These are phyloP conservation scores for Phocides pigmalion DNA, from an alignment of 1,140 invertebrate species.

Conservation along the genomic window DNA sequence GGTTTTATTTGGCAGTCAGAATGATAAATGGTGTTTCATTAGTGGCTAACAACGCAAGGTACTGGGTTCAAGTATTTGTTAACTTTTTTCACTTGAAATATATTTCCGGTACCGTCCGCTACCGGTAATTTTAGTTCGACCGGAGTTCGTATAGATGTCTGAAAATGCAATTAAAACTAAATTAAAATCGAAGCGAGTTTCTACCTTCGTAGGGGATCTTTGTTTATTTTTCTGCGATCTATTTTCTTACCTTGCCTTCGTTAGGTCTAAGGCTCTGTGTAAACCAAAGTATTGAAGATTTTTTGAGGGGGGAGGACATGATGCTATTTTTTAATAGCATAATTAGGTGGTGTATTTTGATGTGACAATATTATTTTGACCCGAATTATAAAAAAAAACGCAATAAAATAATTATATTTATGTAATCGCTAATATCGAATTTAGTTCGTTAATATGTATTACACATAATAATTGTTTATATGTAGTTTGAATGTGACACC, in stretches of 20 bases:
- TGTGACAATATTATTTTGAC: too few species aligned
- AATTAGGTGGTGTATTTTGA: too few species aligned
- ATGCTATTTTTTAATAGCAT: too few species aligned
- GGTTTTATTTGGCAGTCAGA: conserved; percentile 64
- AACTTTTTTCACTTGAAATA: conserved; percentile 48
- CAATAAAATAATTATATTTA: too few species aligned
- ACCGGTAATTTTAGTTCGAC: conserved; percentile 18
- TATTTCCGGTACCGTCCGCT: conserved; percentile 28
- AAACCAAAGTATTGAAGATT: background rate
- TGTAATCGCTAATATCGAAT: too few species aligned
- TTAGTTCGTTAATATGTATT: too few species aligned
- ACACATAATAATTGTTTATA: too few species aligned
- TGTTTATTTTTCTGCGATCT: conserved; percentile 14
- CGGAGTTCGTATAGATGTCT: conserved; percentile 19
- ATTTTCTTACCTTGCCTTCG: conserved; percentile 12
- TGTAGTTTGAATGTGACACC: too few species aligned
- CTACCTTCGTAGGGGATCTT: conserved; percentile 5
- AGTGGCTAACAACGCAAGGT: conserved; percentile 53
- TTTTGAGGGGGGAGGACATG: too few species aligned
- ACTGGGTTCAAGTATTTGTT: conserved; percentile 43
- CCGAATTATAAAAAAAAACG: too few species aligned
- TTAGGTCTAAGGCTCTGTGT: conserved; percentile 1
- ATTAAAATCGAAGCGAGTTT: conserved; percentile 16
- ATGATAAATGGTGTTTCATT: conserved; percentile 67
- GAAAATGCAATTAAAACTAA: conserved; percentile 28